A percentile compares a stretch with the other conserved stretches of the same genome.
Evolutionary conservation across 1,140 invertebrate genomes (phyloP).

Genomic region (Microvelia longipes): DNA sequence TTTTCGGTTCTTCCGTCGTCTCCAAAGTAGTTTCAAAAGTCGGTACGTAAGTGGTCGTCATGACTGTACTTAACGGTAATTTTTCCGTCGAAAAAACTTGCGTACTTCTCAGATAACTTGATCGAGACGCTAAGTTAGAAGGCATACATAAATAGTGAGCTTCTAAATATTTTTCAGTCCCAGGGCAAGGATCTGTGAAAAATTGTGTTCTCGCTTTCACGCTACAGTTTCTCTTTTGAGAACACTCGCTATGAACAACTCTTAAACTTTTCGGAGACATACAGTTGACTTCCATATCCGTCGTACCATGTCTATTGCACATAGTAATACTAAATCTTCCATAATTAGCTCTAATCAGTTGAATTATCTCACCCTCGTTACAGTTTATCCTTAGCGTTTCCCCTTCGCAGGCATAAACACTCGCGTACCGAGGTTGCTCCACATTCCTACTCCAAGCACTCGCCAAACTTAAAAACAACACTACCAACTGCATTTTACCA

Average conservation of each 20-base stretch:
- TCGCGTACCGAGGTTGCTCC: conserved; percentile 52
- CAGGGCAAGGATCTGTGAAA: conserved; percentile 85
- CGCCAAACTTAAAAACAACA: too few species aligned
- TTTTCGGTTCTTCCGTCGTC: conserved; percentile 22
- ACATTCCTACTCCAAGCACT: neutral
- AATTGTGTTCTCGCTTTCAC: conserved; percentile 67
- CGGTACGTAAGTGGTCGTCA: conserved; percentile 44
- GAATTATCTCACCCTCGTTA: conserved; percentile 69
- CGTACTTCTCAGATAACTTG: conserved; percentile 60
- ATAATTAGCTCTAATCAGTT: conserved; percentile 86
- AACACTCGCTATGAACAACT: conserved; percentile 66
- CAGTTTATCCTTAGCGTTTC: conserved; percentile 76
- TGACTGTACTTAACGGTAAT: conserved; percentile 34
- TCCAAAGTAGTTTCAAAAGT: conserved; percentile 36
- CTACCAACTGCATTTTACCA: too few species aligned
- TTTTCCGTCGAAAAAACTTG: conserved; percentile 61
- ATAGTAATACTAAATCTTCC: conserved; percentile 89
- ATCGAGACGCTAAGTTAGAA: conserved; percentile 63
- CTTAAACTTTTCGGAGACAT: conserved; percentile 69
- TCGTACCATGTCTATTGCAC: conserved; percentile 88
- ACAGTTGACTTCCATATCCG: conserved; percentile 91
- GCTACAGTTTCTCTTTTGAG: conserved; percentile 73
- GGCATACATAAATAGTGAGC: conserved; percentile 83
- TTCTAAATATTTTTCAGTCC: conserved; percentile 86
- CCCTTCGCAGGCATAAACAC: conserved; percentile 85